These are phyloP conservation scores for Enteromius unitaeniatus DNA, from an alignment of 2,797 vertebrate genomes.

Conservation along the genomic window DNA sequence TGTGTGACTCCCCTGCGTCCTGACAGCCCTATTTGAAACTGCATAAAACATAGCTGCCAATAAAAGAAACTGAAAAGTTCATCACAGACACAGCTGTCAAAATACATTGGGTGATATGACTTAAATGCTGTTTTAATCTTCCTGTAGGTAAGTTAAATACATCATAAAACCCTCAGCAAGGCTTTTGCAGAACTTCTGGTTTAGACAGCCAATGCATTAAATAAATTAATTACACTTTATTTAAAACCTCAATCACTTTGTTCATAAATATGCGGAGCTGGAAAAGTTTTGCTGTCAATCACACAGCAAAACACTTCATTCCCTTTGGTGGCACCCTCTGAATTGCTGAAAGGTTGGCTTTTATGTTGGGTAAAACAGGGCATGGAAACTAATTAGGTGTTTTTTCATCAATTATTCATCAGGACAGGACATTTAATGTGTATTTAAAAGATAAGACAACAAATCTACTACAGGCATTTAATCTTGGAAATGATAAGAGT, in stretches of 20 bases:
- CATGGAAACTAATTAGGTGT: constrained; percentile 55
- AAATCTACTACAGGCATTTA: constrained; percentile 5
- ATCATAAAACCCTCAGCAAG: neutral
- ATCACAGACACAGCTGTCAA: neutral
- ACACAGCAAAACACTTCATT: constrained; percentile 22
- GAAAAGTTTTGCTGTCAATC: constrained; percentile 1
- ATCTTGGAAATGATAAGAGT: constrained; percentile 15
- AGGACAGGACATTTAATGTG: constrained; percentile 44
- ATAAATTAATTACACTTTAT: constrained; percentile 30
- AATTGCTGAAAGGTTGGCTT: constrained; percentile 43
- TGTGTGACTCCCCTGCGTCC: constrained; percentile 23
- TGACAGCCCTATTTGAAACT: constrained; percentile 12
- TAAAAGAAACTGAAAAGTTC: constrained; percentile 9
- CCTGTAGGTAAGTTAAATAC: constrained; percentile 5
- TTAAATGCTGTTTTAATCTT: constrained; percentile 1
- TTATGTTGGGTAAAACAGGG: constrained; percentile 35
- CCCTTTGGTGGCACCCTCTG: constrained; percentile 19
- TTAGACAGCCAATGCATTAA: constrained; percentile 22
- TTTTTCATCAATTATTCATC: constrained; percentile 62
- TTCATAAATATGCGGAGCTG: neutral
- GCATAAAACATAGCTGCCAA: constrained; percentile 3
- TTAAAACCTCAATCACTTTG: neutral
- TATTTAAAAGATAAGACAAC: constrained; percentile 45
- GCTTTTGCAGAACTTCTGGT: neutral
- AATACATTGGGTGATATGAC: neutral